phyloP scores from a whole-genome alignment of 2,888 invertebrate genomes.

The Cerceris ruficornis region DNA sequence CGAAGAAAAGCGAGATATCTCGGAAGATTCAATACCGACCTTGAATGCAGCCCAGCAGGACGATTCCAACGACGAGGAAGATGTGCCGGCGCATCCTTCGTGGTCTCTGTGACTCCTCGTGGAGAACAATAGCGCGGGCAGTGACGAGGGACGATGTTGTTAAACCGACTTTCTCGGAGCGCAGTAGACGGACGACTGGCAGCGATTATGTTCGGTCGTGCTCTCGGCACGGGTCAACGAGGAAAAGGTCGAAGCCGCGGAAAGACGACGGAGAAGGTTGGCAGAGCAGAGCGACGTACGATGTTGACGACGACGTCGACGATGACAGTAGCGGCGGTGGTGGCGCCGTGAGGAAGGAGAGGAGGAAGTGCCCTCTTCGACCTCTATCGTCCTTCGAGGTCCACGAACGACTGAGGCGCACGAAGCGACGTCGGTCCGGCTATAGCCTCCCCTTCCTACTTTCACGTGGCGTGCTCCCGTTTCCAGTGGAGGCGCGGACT shows the following conservation, averaged over 20 bases:
- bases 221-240: slow-evolving; percentile 42
- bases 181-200: slow-evolving; percentile 34
- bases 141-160: slow-evolving; percentile 26
- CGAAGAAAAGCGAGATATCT: neutral
- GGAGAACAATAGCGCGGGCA: slow-evolving; percentile 7
- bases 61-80: slow-evolving; percentile 68
- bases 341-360: slow-evolving; percentile 57
- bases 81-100: slow-evolving; percentile 76
- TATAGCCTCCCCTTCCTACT: slow-evolving; percentile 79
- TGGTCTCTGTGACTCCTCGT: slow-evolving; percentile 19
- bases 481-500: slow-evolving; percentile 74
- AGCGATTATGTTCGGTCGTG: slow-evolving; percentile 49
- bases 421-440: slow-evolving; percentile 77
- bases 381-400: slow-evolving; percentile 82
- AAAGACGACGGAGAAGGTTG: slow-evolving; percentile 5
- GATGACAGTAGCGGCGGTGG: slow-evolving; percentile 14
- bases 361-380: slow-evolving; percentile 78
- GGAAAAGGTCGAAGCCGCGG: slow-evolving; percentile 31
- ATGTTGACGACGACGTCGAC: neutral
- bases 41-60: slow-evolving; percentile 77
- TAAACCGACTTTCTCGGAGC: slow-evolving; percentile 35
- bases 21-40: slow-evolving; percentile 69
- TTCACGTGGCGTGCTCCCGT: slow-evolving; percentile 80
- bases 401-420: slow-evolving; percentile 81
- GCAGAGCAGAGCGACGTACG: slow-evolving; percentile 13